Base-by-base conservation (phyloP, 2,113 vertebrate species). In the Microtus ochrogaster region DNA sequence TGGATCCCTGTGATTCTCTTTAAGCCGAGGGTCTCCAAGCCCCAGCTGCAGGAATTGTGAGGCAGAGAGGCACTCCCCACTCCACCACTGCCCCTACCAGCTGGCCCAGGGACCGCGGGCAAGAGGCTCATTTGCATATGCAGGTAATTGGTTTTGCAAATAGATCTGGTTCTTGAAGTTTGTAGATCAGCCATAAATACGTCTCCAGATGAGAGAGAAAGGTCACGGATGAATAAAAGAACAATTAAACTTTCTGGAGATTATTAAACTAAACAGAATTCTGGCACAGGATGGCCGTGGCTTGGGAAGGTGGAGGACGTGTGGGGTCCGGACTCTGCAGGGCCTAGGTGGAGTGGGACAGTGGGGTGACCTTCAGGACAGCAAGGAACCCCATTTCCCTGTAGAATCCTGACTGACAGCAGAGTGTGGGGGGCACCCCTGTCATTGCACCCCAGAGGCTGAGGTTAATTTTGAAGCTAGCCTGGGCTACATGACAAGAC, bases 71-170 rank as follows among this genome's bases (percentile, higher is more conserved):
- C 28, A 47, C 41, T 68, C 63, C 44, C 65, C 41, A 66, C 17
- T 39, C 36, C 14, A 8, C 47, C 4, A 0, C 21, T 0, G 2
- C 5, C 21, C 41, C n/a, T 13, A 4, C 95, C 97, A 78, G 93
- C 96, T 93, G 94, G 95, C 95, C 82, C 41, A 0, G 77, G 97
- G 96, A 94, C 44, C 16, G 91, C 95, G 82, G 52, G 96, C 93
- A 33, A 72, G 92, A 95, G 94, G 85, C 82, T 96, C 98, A 98
- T 98, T 98, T 98, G 98, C 98, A 98, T 98, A 98, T 97, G 93
- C 98, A 98, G 98, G 98, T 98, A 98, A 98, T 99, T 98, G 98
- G 98, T 98, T 98, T 98, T 98, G 98, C 98, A 98, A 98, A 98
- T 98, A 98, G 98, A 98, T 98, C 98, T 98, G 97, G 97, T 98